Evolutionary conservation across 2,113 vertebrate genomes (phyloP).

Genomic region (Seriola rivoliana): DNA sequence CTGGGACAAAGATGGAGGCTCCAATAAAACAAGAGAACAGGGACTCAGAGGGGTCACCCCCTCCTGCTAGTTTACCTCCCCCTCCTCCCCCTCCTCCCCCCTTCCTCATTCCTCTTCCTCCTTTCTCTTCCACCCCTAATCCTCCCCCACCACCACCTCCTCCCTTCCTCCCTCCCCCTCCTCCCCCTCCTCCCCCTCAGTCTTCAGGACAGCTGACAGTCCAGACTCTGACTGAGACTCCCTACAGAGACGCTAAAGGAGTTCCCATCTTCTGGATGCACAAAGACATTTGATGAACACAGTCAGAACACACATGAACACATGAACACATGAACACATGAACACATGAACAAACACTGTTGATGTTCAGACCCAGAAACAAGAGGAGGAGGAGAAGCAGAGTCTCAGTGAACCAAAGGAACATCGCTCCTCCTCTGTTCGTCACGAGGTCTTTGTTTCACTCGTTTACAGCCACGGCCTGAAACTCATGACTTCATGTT

Average conservation of each 20-base stretch:
- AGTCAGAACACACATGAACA: not conserved
- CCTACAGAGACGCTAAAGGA: constrained; percentile 89
- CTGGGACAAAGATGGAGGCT: not conserved
- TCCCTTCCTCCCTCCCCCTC: not conserved
- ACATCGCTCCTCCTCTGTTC: too few species aligned
- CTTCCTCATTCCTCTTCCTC: not conserved
- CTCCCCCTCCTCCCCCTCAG: not conserved
- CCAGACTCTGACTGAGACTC: constrained; percentile 84
- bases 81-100: not conserved
- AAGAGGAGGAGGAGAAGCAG: not conserved
- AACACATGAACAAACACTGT: not conserved
- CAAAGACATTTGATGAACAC: constrained; percentile 87
- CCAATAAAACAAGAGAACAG: not conserved
- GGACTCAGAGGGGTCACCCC: constrained; percentile 7
- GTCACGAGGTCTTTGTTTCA: too few species aligned
- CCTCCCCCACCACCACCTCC: constrained; percentile 8
- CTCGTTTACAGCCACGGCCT: too few species aligned
- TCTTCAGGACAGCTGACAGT: constrained; percentile 37
- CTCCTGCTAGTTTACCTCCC: constrained; percentile 1
- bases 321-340: not conserved
- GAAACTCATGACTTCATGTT: too few species aligned
- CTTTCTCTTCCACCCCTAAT: constrained; percentile 9
- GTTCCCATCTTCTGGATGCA: constrained; percentile 96
- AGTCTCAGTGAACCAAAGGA: constrained; percentile 4
- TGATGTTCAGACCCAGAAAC: not conserved